Conservation (phyloP, 2,113 vertebrate species). For the Stigmatopora nigra region DNA sequence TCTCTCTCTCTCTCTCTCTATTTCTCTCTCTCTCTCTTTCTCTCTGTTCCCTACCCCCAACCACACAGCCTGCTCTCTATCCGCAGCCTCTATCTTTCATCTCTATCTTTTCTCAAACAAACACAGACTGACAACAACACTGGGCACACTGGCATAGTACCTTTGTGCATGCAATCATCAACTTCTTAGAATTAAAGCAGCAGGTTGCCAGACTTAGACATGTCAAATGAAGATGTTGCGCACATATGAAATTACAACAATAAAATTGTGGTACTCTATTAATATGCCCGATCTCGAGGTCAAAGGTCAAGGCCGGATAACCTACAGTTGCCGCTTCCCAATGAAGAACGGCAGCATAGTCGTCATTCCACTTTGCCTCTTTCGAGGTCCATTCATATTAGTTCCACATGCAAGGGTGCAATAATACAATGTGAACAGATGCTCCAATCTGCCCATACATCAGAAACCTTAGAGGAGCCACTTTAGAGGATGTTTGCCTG, state of each 20-base stretch:
- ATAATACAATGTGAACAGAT: neutral
- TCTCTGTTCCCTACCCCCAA: conserved; percentile 12
- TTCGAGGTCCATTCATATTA: neutral
- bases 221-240: neutral
- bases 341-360: neutral
- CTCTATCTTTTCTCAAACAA: conserved; percentile 44
- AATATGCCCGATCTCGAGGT: conserved; percentile 8
- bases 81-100: conserved; percentile 37
- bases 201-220: neutral
- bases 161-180: conserved; percentile 11
- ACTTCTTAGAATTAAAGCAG: neutral
- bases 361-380: neutral
- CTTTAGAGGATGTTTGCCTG: neutral
- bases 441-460: neutral
- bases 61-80: conserved; percentile 22
- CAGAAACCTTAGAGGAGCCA: neutral
- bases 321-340: neutral
- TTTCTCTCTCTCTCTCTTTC: conserved; percentile 30
- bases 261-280: neutral
- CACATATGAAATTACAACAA: neutral
- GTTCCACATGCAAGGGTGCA: neutral
- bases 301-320: conserved; percentile 14
- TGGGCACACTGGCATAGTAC: neutral
- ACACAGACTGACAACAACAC: conserved; percentile 24
- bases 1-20: conserved; percentile 29